Percentiles rank a stretch among this genome's conserved stretches.
These are phyloP conservation scores for Acronicta leporina DNA, from an alignment of 2,888 invertebrate species.

Conservation along the genomic window DNA sequence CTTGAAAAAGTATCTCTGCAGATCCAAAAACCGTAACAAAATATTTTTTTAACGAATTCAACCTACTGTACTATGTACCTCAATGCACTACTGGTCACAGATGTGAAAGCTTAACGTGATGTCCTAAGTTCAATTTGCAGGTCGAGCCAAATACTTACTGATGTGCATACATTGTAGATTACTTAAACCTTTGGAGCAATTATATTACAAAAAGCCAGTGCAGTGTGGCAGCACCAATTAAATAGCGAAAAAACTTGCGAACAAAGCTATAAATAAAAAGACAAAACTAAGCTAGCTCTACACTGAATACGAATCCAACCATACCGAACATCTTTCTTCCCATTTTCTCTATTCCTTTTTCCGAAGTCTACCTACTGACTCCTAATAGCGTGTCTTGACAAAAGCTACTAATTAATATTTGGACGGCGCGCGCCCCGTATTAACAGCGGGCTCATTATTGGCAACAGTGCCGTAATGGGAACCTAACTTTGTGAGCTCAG, in stretches of 20 bases:
- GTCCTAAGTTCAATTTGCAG: too few species aligned
- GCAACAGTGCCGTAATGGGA: slow-evolving; percentile 22
- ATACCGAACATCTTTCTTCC: neutral
- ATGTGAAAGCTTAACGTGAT: too few species aligned
- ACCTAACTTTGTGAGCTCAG: slow-evolving; percentile 29
- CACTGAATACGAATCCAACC: neutral
- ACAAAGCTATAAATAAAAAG: neutral
- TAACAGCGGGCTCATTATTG: slow-evolving; percentile 41
- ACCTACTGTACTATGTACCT: too few species aligned
- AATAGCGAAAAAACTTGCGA: neutral
- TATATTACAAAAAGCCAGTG: too few species aligned
- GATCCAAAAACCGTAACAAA: too few species aligned
- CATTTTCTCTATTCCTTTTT: slow-evolving; percentile 6
- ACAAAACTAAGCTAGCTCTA: neutral
- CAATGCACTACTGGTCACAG: too few species aligned
- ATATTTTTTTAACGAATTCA: too few species aligned
- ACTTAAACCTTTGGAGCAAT: too few species aligned
- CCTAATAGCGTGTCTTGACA: slow-evolving; percentile 25
- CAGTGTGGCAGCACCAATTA: too few species aligned
- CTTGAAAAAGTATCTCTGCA: too few species aligned
- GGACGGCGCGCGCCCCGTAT: slow-evolving; percentile 47
- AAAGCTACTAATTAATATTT: slow-evolving; percentile 66
- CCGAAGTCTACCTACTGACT: neutral
- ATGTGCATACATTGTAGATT: too few species aligned
- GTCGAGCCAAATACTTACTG: too few species aligned